Conservation (phyloP, 2,113 vertebrate genomes). For the Elachura formosa region DNA sequence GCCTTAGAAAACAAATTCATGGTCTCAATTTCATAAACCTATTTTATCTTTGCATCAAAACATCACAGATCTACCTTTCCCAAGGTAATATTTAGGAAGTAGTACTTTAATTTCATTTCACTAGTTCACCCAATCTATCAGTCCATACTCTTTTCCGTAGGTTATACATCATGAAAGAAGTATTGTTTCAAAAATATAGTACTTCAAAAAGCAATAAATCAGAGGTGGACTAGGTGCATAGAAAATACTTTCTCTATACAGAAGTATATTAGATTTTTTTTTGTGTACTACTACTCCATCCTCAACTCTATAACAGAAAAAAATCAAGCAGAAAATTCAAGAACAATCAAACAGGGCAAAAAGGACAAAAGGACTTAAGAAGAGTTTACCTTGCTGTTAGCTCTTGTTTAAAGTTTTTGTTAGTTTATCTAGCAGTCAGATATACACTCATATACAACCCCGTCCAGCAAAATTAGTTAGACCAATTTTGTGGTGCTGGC, state of each 20-base stretch:
- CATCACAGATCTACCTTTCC: neutral
- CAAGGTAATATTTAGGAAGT: neutral
- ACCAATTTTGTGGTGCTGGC: neutral
- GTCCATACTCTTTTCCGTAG: neutral
- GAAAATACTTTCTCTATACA: neutral
- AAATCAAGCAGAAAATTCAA: neutral
- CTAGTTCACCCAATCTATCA: neutral
- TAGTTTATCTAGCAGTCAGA: neutral
- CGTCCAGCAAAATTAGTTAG: neutral
- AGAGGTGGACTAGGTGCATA: neutral
- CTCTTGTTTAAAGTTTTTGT: neutral
- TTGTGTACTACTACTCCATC: neutral
- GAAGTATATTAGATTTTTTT: neutral
- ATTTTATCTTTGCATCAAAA: neutral
- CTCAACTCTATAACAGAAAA: neutral
- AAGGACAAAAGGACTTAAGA: neutral
- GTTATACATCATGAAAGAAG: neutral
- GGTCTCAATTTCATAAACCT: neutral
- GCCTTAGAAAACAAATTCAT: neutral
- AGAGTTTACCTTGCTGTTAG: neutral
- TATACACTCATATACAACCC: neutral
- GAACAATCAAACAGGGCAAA: neutral
- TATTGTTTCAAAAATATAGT: neutral
- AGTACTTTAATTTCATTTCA: neutral
- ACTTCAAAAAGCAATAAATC: neutral